phyloP scores from a whole-genome alignment of 1,140 invertebrate genomes.

The Ridgeia piscesae region DNA sequence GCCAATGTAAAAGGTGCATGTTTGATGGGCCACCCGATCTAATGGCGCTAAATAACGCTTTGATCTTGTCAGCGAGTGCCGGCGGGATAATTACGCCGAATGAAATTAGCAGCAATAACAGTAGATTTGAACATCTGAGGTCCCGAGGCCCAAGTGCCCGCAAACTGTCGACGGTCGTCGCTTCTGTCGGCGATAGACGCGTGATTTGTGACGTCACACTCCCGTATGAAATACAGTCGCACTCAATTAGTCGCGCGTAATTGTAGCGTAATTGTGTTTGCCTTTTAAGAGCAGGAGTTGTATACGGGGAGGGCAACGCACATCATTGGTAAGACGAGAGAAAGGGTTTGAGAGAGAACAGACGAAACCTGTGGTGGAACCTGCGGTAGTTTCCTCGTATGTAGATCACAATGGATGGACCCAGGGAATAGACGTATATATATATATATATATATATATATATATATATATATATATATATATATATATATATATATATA shows the following conservation, averaged over 20 bases:
- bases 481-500: too few species aligned
- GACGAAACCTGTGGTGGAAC: background rate
- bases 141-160: background rate
- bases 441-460: too few species aligned
- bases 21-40: background rate
- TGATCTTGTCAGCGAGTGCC: background rate
- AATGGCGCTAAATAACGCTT: background rate
- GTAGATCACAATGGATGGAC: too few species aligned
- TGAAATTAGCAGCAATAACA: constrained; percentile 1
- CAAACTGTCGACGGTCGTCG: background rate
- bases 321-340: background rate
- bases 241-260: background rate
- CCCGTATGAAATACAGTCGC: background rate
- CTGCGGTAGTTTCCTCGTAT: too few species aligned
- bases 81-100: background rate
- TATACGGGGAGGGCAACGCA: background rate
- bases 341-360: background rate
- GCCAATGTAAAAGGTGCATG: background rate
- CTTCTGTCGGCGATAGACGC: background rate
- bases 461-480: too few species aligned
- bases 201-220: background rate
- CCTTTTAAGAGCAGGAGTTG: background rate
- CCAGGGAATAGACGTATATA: too few species aligned
- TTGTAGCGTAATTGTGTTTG: constrained; percentile 5
- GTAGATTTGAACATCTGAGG: constrained; percentile 5